Percentiles rank a stretch among this genome's conserved stretches.
phyloP scores from a whole-genome alignment of 1,140 invertebrate species.

The Polyergus mexicanus region DNA sequence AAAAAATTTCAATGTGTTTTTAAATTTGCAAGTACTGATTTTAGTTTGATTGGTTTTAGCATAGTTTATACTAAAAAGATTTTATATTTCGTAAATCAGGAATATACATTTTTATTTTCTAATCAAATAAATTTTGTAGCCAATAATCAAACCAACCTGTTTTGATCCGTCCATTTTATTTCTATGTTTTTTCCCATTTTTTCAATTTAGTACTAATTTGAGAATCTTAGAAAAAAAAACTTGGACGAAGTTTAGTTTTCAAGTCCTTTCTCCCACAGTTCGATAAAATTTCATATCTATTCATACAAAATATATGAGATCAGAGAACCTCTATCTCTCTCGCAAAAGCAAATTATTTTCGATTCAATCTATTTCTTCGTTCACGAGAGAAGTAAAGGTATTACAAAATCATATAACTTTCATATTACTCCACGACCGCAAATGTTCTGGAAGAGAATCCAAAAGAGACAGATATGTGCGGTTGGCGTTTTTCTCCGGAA shows the following conservation, averaged over 20 bases:
- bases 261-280: background rate
- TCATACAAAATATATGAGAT: background rate
- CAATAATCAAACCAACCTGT: background rate
- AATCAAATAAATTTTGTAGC: background rate
- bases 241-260: background rate
- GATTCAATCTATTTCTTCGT: conserved; percentile 7
- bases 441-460: background rate
- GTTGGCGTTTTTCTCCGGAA: conserved; percentile 5
- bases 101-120: background rate
- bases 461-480: background rate
- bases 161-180: background rate
- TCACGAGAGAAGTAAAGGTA: background rate
- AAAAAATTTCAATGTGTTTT: background rate
- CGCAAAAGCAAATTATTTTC: conserved; percentile 22
- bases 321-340: background rate
- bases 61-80: background rate
- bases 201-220: background rate
- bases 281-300: conserved; percentile 26
- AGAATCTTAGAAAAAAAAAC: background rate
- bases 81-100: background rate
- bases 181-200: background rate
- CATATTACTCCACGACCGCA: background rate
- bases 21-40: background rate
- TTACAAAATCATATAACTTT: conserved; percentile 32
- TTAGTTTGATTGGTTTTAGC: background rate